phyloP scores from a whole-genome alignment of 2,113 vertebrate species.

The Oceanites oceanicus region DNA sequence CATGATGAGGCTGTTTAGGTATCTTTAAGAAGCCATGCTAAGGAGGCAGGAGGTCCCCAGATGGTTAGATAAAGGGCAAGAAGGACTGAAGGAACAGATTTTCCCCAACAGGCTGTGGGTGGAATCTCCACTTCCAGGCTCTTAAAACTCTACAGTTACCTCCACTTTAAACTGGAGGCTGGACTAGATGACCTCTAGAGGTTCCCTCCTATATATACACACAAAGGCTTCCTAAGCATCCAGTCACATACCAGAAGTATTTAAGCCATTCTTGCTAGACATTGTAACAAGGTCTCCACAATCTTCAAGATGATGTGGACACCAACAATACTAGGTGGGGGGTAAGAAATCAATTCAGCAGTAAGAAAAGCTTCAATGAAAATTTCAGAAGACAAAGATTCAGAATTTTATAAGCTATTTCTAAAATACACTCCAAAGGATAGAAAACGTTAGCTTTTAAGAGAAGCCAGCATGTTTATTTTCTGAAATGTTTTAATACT shows the following conservation, averaged over 20 bases:
- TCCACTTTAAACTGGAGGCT: background rate
- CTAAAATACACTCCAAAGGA: background rate
- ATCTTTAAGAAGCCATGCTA: background rate
- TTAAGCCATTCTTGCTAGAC: background rate
- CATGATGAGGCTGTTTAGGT: background rate
- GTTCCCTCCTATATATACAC: background rate
- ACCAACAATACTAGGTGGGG: background rate
- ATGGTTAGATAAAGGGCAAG: background rate
- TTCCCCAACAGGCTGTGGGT: background rate
- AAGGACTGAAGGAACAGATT: background rate
- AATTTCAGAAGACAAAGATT: background rate
- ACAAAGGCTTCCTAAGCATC: background rate
- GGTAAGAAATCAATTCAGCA: background rate
- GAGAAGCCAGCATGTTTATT: background rate
- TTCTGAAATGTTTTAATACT: background rate
- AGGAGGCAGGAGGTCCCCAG: background rate
- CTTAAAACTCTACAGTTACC: background rate
- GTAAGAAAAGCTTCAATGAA: background rate
- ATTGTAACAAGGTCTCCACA: background rate
- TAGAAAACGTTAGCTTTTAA: background rate
- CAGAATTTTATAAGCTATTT: background rate
- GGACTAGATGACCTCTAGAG: background rate
- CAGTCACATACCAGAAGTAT: background rate
- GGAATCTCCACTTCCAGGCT: background rate
- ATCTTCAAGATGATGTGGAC: background rate